Percentiles rank a stretch among this genome's conserved stretches.
phyloP scores from a whole-genome alignment of 2,113 vertebrate genomes.

The Aptenodytes forsteri region DNA sequence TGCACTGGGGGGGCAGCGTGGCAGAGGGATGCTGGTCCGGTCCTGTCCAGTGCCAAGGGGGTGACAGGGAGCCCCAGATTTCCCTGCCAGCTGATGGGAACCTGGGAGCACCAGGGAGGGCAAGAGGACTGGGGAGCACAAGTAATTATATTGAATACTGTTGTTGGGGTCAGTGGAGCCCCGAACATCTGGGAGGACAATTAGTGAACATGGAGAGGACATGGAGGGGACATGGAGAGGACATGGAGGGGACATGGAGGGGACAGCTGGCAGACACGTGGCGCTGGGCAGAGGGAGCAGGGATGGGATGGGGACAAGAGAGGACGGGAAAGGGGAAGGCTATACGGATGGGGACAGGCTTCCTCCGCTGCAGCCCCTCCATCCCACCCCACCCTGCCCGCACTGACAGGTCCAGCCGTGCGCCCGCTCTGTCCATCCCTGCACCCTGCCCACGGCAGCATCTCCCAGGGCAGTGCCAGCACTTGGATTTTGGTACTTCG shows the following conservation, averaged over 20 bases:
- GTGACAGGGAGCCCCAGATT: not conserved
- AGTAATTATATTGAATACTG: not conserved
- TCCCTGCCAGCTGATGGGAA: not conserved
- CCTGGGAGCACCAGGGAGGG: not conserved
- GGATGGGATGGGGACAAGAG: not conserved
- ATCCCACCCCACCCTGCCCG: not conserved
- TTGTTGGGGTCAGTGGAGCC: not conserved
- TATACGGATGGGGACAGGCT: not conserved
- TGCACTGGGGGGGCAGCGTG: not conserved
- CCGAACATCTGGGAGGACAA: rapidly evolving
- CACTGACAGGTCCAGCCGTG: not conserved
- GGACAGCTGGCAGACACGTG: not conserved
- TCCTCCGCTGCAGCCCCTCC: not conserved
- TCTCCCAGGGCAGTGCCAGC: not conserved
- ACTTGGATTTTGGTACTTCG: rapidly evolving
- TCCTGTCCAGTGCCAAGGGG: not conserved
- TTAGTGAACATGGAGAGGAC: rapidly evolving
- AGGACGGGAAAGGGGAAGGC: not conserved
- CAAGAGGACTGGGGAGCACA: not conserved
- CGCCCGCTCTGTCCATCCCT: rapidly evolving
- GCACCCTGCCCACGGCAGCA: not conserved
- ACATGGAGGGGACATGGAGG: rapidly evolving
- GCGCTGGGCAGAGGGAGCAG: not conserved
- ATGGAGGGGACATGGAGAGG: rapidly evolving
- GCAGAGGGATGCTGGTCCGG: not conserved